Evolutionary conservation across 2,888 invertebrate species (phyloP), one percentile per base, ranked within the genome.

Genomic region (Oscheius sp.): DNA sequence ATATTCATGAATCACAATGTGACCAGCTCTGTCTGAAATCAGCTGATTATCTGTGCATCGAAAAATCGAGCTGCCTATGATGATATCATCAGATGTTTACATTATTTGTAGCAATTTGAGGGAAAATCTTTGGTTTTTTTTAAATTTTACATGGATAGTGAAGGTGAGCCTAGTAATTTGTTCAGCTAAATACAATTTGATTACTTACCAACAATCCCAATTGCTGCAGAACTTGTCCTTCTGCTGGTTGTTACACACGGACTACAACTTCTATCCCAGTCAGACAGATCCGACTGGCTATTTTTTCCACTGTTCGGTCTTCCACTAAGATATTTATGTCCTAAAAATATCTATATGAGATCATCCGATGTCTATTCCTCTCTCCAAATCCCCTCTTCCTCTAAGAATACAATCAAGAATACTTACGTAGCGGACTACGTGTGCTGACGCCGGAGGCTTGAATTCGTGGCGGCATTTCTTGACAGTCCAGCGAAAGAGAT

Each of bases 1-100:
- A 68, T 85, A 85, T 66, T 85, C 85, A 71, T 85, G 85, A 26
- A 79, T 85, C 6, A 83, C 82, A 47, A 85, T 78, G 56, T 83
- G 79, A 4, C 75, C 75, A 26, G 70, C 71, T 17, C 41, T n/a
- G n/a, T n/a, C n/a, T n/a, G n/a, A n/a, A n/a, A n/a, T n/a, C n/a
- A n/a, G n/a, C n/a, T n/a, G n/a, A n/a, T n/a, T n/a, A n/a, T n/a
- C n/a, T n/a, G n/a, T n/a, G n/a, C n/a, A n/a, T n/a, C n/a, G n/a
- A n/a, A n/a, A n/a, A n/a, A n/a, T n/a, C n/a, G n/a, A n/a, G n/a
- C n/a, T n/a, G n/a, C n/a, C n/a, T n/a, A n/a, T n/a, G n/a, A n/a
- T n/a, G n/a, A n/a, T n/a, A n/a, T n/a, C n/a, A n/a, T n/a, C n/a
- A n/a, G n/a, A n/a, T n/a, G n/a, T n/a, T n/a, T n/a, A n/a, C n/a